Evolutionary conservation across 2,888 invertebrate species (phyloP), one percentile per base, ranked within the genome.

Genomic region (Helleia helle): DNA sequence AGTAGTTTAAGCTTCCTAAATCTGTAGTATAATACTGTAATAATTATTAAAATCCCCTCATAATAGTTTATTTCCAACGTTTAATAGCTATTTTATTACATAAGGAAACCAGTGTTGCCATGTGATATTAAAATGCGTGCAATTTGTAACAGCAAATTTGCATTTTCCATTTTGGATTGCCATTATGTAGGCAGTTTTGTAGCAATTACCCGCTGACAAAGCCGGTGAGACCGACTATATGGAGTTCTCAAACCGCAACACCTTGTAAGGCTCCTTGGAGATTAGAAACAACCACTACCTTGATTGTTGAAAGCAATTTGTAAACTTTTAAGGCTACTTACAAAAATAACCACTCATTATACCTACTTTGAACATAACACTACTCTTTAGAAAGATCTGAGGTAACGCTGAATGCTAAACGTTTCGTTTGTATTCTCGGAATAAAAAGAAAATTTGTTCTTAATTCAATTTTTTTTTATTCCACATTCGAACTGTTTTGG

Each of bases 251-350:
- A 63, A 73, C 68, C 70, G 45, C 71, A 66, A 48, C 40, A 37
- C 71, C 69, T 68, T 71, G 50, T 71, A 68, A 41, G 62, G 70
- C 55, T 44, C 65, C 65, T 64, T 63, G 58, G 54, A 57, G 55
- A 55, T 53, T 53, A 49, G 51, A 54, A 51, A 49, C 31, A 13
- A 36, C 36, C 36, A 36, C 36, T 17, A 18, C 36, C 18, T 36
- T 36, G 22, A 22, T 22, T 36, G 18, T 34, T 22, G 13, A 36
- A 12, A 6, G 36, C 24, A 36, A 36, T 36, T 24, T n/a, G 36
- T 22, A n/a, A 11, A n/a, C 36, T 36, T 24, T 22, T 11, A 31
- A n/a, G 11, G n/a, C 5, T 17, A 18, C 17, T 34, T 34, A 34
- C 34, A 18, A 9, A 34, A 34, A 34, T 34, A 11, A 18, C 11